Evolutionary conservation across 2,888 invertebrate genomes (phyloP).

Genomic region (Acleris emargana): DNA sequence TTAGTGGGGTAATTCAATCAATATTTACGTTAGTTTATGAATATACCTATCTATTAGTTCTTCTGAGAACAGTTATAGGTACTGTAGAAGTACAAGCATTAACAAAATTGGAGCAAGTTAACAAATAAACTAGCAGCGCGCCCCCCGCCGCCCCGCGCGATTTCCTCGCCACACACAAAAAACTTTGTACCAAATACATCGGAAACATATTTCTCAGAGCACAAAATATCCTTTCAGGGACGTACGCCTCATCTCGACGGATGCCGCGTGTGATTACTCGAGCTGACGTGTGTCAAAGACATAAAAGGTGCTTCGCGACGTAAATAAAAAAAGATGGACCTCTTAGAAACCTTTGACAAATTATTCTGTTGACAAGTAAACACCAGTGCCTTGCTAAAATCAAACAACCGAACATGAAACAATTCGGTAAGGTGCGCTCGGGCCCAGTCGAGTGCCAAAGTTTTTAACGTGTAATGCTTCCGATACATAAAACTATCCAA

Average conservation of each 20-base stretch:
- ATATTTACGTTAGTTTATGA: too few relatives aligned
- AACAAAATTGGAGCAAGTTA: constrained; percentile 25
- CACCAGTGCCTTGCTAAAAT: constrained; percentile 42
- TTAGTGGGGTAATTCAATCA: too few relatives aligned
- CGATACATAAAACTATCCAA: constrained; percentile 81
- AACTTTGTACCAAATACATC: constrained; percentile 44
- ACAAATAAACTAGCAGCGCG: constrained; percentile 18
- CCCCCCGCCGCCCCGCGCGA: background rate
- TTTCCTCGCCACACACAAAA: constrained; percentile 10
- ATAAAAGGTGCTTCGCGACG: constrained; percentile 56
- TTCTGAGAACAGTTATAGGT: constrained; percentile 8
- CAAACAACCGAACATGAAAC: constrained; percentile 33
- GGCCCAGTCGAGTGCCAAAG: constrained; percentile 64
- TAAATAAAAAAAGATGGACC: constrained; percentile 58
- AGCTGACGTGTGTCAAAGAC: constrained; percentile 70
- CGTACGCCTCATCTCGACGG: constrained; percentile 46
- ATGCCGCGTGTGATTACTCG: constrained; percentile 62
- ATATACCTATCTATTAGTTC: background rate
- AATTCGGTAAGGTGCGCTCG: constrained; percentile 36
- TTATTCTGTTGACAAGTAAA: constrained; percentile 67
- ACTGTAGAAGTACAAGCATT: constrained; percentile 10
- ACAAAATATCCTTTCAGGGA: constrained; percentile 41
- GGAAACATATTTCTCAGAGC: constrained; percentile 44
- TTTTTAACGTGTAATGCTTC: constrained; percentile 80
- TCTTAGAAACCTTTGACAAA: constrained; percentile 76